Evolutionary conservation across 2,113 vertebrate genomes (phyloP), one percentile per base, ranked within the genome.

Genomic region (Numida meleagris): DNA sequence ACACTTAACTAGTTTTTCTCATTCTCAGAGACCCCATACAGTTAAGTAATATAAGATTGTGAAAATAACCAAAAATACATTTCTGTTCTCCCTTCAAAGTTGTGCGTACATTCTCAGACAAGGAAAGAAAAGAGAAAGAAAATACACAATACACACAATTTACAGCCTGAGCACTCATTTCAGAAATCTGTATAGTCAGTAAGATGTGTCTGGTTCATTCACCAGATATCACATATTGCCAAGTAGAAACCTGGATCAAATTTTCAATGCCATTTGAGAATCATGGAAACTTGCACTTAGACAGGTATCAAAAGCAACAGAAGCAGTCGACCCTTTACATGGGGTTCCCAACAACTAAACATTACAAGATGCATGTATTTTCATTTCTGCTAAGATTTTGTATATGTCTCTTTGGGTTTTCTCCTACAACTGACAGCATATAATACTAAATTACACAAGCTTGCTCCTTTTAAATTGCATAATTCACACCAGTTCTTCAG

Each of bases 111-210:
- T n/a, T n/a, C n/a, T n/a, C n/a, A n/a, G n/a, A n/a, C n/a, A 46
- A 63, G 10, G 15, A 5, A 31, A 50, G 21, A 45, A 38, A n/a
- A 21, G 2, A 36, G 33, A 66, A 43, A 58, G 5, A 43, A 82
- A n/a, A 55, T 38, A 23, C 1, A 2, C 3, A 33, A 23, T 0
- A 2, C 3, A 33, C 1, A 0, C 33, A 29, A 29, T 4, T 71
- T 80, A 51, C 9, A 38, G 29, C 21, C 16, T 48, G 46, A 63
- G 8, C 42, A 67, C 36, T 34, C 29, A 43, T 6, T 59, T 18
- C 34, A 31, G 77, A 57, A 5, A 38, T 72, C 51, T 68, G 6
- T 81, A 12, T 67, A 86, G 8, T 45, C 42, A 48, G 1, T n/a
- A 29, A 48, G 51, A 72, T 4, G 1, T 45, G 20, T 29, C 27